These are phyloP conservation scores for Antheraea yamamai DNA, from an alignment of 2,888 invertebrate genomes.

Conservation along the genomic window DNA sequence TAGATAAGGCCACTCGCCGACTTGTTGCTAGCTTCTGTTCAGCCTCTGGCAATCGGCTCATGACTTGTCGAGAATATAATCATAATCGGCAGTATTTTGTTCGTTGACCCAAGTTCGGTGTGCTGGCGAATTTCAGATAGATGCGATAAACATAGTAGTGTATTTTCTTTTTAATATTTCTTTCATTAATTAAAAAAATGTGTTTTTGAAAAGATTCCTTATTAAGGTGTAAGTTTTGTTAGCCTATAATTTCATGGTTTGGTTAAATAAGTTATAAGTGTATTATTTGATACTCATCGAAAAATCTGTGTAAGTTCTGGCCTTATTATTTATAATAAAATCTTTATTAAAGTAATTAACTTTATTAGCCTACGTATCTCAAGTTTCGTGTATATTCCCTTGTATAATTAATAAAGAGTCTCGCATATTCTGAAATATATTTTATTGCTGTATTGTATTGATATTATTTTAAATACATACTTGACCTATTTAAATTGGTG, in stretches of 20 bases:
- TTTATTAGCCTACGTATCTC: background rate
- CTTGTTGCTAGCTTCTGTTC: conserved; percentile 56
- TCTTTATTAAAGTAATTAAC: background rate
- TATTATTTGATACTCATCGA: background rate
- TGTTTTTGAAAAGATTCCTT: background rate
- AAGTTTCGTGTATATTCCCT: background rate
- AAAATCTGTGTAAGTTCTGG: background rate
- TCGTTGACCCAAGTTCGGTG: conserved; percentile 66
- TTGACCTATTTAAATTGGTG: background rate
- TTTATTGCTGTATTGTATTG: background rate
- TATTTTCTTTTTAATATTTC: background rate
- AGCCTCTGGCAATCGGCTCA: conserved; percentile 40
- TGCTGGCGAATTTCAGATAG: conserved; percentile 38
- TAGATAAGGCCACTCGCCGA: conserved; percentile 70
- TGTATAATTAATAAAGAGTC: background rate
- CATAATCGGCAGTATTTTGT: conserved; percentile 57
- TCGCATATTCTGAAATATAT: background rate
- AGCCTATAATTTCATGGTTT: conserved; percentile 11
- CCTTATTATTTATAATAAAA: background rate
- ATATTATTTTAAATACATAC: background rate
- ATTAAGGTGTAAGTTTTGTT: background rate
- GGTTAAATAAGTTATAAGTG: background rate
- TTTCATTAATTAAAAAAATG: background rate
- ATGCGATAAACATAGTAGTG: background rate
- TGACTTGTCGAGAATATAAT: background rate